Evolutionary conservation across 2,888 invertebrate genomes (phyloP).

Genomic region (Cinara cedri): DNA sequence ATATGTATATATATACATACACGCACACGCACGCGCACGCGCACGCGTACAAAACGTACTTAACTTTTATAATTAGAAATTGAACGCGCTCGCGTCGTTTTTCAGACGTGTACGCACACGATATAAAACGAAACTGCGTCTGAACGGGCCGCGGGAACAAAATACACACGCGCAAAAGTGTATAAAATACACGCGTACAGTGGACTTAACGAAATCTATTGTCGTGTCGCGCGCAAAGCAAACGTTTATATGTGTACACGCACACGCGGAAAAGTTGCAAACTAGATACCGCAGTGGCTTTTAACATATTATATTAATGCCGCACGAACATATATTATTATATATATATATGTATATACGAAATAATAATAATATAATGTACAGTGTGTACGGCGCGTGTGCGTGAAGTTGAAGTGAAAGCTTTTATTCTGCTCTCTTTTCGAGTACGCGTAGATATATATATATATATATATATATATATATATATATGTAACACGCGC

Average conservation of each 20-base stretch:
- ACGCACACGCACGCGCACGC: too few relatives aligned
- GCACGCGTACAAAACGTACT: too few relatives aligned
- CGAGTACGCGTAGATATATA: constrained; percentile 3
- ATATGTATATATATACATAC: too few relatives aligned
- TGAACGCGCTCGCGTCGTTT: constrained; percentile 20
- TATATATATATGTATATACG: too few relatives aligned
- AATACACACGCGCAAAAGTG: neutral
- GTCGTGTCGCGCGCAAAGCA: neutral
- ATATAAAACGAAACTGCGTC: constrained; percentile 28
- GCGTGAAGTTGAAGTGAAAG: constrained; percentile 9
- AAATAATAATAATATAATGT: constrained; percentile 23
- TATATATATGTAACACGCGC: neutral
- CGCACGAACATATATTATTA: too few relatives aligned
- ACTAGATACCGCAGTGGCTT: constrained; percentile 34
- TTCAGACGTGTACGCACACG: too few relatives aligned
- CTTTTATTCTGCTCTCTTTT: constrained; percentile 22
- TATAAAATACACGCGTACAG: too few relatives aligned
- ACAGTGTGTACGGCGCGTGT: neutral
- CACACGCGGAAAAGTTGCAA: constrained; percentile 23
- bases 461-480: too few relatives aligned
- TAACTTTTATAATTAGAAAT: constrained; percentile 51
- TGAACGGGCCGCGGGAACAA: constrained; percentile 10
- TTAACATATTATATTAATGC: constrained; percentile 30
- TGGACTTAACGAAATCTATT: constrained; percentile 26
- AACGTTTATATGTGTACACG: too few relatives aligned